Evolutionary conservation across 2,113 vertebrate genomes (phyloP), one percentile per base, ranked within the genome.

Genomic region (Mormoops blainvillei): DNA sequence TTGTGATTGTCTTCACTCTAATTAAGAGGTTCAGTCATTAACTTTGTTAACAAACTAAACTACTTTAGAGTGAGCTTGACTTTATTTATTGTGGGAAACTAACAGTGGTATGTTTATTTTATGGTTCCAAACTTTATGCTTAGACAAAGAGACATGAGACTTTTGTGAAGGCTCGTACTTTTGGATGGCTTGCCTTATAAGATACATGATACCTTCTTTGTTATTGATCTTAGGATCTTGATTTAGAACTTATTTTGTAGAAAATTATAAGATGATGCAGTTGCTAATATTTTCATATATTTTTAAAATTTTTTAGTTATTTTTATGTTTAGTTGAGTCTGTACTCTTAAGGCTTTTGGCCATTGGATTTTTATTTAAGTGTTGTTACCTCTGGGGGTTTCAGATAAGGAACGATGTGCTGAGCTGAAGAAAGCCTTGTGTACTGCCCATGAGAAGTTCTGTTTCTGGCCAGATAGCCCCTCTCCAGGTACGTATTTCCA

Each of bases 391-490:
- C 0, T 97, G 92, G 98, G 87, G 52, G 76, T 98, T 97, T 97
- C 97, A 99, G 99, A 99, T 98, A 98, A 99, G 97, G 98, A 98
- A 9, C 98, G 99, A 86, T 99, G 99, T 68, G 94, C 91, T 84
- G 99, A 99, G 98, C 98, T 99, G 97, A 98, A 98, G 91, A 98
- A 97, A 71, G 98, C 99, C 20, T 98, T 99, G 97, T 98, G 99
- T 95, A 99, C 98, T 0, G 99, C 99, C 65, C 99, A 99, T 13
- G 99, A 99, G 97, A 99, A 99, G 95, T 99, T 99, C 98, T 99
- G 99, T 94, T 99, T 99, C 97, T 99, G 99, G 99, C 99, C 99
- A 1, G 99, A 99, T 95, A 99, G 99, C 96, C 99, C 99, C 63
- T 99, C 99, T 97, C 99, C 99, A 98, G 99, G 99, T 99, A 98